Percentiles rank a stretch among this genome's conserved stretches.
phyloP scores from a whole-genome alignment of 2,113 vertebrate genomes.

The Telmatochromis brichardi region DNA sequence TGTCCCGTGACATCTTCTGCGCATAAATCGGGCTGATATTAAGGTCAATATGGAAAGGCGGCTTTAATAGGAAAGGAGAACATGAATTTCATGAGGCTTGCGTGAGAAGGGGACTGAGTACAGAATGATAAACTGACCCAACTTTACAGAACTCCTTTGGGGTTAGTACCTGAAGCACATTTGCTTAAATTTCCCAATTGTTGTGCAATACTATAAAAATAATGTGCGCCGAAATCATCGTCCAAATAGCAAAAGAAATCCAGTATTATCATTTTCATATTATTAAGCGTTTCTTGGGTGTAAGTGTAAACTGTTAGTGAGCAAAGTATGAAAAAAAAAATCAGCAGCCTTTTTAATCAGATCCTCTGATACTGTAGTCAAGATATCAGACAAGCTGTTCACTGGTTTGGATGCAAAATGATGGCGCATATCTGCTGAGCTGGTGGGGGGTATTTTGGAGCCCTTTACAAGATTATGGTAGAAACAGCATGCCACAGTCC shows the following conservation, averaged over 20 bases:
- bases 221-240: background rate
- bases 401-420: conserved; percentile 10
- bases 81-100: background rate
- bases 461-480: conserved; percentile 5
- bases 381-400: background rate
- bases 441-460: conserved; percentile 15
- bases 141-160: background rate
- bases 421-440: background rate
- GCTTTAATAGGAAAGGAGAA: background rate
- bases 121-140: background rate
- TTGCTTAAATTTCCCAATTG: background rate
- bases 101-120: background rate
- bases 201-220: background rate
- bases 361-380: background rate
- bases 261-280: background rate
- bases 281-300: background rate
- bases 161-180: background rate
- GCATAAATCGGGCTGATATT: conserved; percentile 13
- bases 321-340: background rate
- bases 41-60: background rate
- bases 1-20: background rate
- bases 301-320: background rate
- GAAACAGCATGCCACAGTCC: conserved; percentile 8
- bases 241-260: background rate
- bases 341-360: background rate